Base-by-base conservation (phyloP, 1,140 invertebrate genomes). In the Drosophila paulistorum region DNA sequence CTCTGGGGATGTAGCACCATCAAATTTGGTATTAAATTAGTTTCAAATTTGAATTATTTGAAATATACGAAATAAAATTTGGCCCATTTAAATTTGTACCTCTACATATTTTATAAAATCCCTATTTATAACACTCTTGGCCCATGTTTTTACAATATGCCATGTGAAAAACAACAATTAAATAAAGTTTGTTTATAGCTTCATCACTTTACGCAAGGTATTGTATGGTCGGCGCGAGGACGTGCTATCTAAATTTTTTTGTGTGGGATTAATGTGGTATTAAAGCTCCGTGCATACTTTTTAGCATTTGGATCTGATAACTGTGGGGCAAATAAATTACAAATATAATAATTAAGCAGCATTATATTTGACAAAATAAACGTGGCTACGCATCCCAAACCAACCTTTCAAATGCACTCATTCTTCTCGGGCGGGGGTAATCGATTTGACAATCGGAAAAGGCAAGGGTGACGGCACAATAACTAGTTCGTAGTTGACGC, bases 321-420 rank as follows among this genome's bases (percentile, higher is more conserved):
- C 76, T 78, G 80, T 68, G 65, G 68, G 66, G 74, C 80, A 87
- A 87, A 87, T 90, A 90, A 87, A 87, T 87, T 87, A 87, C 84
- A 87, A 89, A 87, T 87, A 87, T 87, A 87, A 87, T 87, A 87
- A 87, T 87, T 87, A 87, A 89, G 84, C 84, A 87, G 77, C 84
- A 89, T 89, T 89, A 87, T 87, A 87, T 87, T 86, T 82, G 83
- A 78, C 83, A 87, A 87, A 83, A 83, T 80, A 86, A 86, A 86
- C 81, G 83, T 45, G 45, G 30, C 58, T n/a, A 0, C 39, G 9
- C 57, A 13, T n/a, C 30, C 9, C 17, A 14, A n/a, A 23, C 17
- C 17, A 14, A 51, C 14, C 45, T 23, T 48, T 48, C 14, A 23
- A 51, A 9, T 51, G 9, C 45, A 23, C 45, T 51, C 42, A 17